phyloP scores from a whole-genome alignment of 2,797 vertebrate species.

The Lycodopsis pacificus region DNA sequence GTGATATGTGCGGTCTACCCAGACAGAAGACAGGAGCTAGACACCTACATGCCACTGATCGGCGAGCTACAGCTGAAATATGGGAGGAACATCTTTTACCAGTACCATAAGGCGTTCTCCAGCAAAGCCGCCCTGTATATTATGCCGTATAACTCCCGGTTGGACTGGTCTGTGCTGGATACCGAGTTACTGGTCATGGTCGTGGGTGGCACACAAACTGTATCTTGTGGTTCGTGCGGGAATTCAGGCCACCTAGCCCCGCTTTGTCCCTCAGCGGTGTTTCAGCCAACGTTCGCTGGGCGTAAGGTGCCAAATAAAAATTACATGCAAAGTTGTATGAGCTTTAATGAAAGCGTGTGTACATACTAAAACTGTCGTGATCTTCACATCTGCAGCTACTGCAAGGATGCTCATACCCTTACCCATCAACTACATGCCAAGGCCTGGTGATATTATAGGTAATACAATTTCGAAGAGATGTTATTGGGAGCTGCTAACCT shows the following conservation, averaged over 20 bases:
- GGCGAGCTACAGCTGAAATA: not conserved
- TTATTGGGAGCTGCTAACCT: too few species aligned
- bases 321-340: too few species aligned
- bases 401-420: not conserved
- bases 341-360: too few species aligned
- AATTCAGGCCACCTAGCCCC: not conserved
- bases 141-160: rapidly evolving
- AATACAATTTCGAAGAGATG: too few species aligned
- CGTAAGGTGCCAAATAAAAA: not conserved
- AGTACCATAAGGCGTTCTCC: too few species aligned
- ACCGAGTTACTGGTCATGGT: not conserved
- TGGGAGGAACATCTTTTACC: not conserved
- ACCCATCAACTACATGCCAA: too few species aligned
- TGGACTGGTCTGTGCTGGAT: not conserved
- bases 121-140: not conserved
- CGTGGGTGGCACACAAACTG: not conserved
- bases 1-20: not conserved
- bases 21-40: not conserved
- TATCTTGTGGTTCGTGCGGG: not conserved
- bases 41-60: not conserved
- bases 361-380: too few species aligned
- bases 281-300: not conserved
- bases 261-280: not conserved
- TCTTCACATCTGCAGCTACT: too few species aligned
- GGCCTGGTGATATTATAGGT: too few species aligned